A percentile compares a stretch with the other conserved stretches of the same genome.
These are phyloP conservation scores for Ochropleura leucogaster DNA, from an alignment of 2,888 invertebrate species.

Conservation along the genomic window DNA sequence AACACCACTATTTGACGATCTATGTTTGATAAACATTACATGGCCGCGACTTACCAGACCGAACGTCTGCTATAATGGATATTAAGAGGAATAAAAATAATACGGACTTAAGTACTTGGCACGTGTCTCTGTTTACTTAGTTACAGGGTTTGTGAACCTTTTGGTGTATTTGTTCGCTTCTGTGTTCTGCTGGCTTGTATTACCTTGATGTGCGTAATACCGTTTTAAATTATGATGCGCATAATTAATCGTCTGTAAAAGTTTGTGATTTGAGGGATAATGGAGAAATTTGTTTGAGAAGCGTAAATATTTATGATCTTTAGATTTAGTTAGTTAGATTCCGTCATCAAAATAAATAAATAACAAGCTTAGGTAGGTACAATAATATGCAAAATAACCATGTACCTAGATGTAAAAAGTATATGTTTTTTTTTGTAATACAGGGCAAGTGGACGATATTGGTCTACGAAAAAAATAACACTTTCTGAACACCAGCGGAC, in stretches of 20 bases:
- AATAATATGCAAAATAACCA: neutral
- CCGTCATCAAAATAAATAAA: neutral
- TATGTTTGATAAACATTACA: conserved; percentile 71
- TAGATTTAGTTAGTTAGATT: too few species aligned
- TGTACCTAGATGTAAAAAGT: neutral
- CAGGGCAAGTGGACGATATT: neutral
- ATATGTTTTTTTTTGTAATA: neutral
- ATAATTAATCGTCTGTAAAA: conserved; percentile 52
- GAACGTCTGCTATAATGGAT: conserved; percentile 58
- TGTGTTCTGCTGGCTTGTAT: conserved; percentile 33
- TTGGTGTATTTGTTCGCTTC: conserved; percentile 45
- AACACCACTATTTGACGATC: conserved; percentile 70
- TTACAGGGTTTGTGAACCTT: conserved; percentile 50
- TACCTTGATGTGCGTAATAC: conserved; percentile 43
- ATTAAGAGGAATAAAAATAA: conserved; percentile 61
- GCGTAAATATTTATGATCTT: conserved; percentile 35
- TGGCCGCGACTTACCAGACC: conserved; percentile 57
- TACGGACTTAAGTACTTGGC: conserved; percentile 41
- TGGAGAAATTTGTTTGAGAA: conserved; percentile 31
- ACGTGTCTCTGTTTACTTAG: conserved; percentile 48
- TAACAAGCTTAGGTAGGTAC: neutral
- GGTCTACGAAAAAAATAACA: neutral
- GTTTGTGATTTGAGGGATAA: conserved; percentile 39
- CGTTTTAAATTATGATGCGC: conserved; percentile 49
- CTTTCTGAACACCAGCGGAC: neutral